phyloP scores from a whole-genome alignment of 2,888 invertebrate genomes.

The Thelaira solivaga region DNA sequence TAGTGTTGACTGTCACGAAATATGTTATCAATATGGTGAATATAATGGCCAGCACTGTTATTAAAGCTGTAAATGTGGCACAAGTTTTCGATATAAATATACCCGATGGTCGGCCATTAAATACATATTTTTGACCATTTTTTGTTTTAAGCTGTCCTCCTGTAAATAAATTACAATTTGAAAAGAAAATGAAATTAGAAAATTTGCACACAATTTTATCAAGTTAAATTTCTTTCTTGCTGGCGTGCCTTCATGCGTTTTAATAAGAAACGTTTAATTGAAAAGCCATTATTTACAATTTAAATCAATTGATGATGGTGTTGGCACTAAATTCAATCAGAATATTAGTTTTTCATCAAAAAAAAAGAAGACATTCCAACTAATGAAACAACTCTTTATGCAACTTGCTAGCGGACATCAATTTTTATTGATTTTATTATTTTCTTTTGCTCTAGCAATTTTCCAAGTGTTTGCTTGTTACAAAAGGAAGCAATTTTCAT shows the following conservation, averaged over 20 bases:
- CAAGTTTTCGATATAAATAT: constrained; percentile 74
- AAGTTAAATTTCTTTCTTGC: constrained; percentile 3
- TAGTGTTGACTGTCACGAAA: constrained; percentile 70
- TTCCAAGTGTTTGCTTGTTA: constrained; percentile 19
- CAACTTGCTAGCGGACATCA: constrained; percentile 11
- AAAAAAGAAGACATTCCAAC: no score
- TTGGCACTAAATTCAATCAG: constrained; percentile 41
- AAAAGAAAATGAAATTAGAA: background rate
- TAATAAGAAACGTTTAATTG: no score
- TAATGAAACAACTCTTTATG: background rate
- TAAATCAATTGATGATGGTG: constrained; percentile 51
- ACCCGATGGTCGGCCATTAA: constrained; percentile 75
- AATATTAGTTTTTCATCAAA: constrained; percentile 3
- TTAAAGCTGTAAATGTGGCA: constrained; percentile 69
- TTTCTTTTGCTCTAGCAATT: background rate
- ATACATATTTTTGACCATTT: constrained; percentile 77
- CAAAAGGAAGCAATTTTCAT: background rate
- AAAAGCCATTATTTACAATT: constrained; percentile 45
- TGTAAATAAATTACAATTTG: constrained; percentile 62
- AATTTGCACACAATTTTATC: constrained; percentile 15
- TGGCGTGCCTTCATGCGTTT: background rate
- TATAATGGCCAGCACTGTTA: constrained; percentile 72
- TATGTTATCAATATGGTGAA: constrained; percentile 74
- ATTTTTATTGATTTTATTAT: background rate
- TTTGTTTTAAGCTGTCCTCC: constrained; percentile 77